phyloP scores from a whole-genome alignment of 2,797 vertebrate species.

The Diplodus sargus region DNA sequence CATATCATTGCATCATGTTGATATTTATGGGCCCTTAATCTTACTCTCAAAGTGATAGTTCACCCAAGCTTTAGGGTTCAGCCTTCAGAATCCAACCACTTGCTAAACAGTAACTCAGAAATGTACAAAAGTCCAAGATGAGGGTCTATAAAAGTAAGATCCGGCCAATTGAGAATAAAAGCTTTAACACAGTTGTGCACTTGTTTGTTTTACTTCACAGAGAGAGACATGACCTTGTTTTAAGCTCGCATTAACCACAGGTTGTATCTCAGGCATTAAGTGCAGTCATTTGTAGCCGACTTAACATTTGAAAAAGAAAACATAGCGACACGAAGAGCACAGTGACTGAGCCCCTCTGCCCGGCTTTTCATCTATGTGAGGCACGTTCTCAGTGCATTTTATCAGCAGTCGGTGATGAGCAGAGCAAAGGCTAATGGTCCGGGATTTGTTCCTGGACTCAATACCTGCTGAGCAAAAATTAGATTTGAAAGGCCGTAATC shows the following conservation, averaged over 20 bases:
- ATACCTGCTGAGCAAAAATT: constrained; percentile 4
- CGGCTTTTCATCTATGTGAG: constrained; percentile 18
- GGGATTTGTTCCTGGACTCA: constrained; percentile 27
- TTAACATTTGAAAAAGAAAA: neutral
- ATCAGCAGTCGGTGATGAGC: constrained; percentile 9
- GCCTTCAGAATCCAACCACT: neutral
- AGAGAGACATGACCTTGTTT: neutral
- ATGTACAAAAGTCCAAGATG: neutral
- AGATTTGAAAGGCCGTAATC: constrained; percentile 25
- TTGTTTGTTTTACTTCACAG: neutral
- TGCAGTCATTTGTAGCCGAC: neutral
- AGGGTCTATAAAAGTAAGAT: neutral
- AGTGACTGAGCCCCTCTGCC: neutral
- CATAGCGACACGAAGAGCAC: neutral
- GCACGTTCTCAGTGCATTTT: neutral
- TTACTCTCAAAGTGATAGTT: neutral
- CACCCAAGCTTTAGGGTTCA: neutral
- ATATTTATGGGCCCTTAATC: neutral
- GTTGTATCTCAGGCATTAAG: neutral
- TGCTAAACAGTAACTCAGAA: neutral
- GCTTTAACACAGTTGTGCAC: neutral
- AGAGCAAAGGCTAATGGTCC: constrained; percentile 28
- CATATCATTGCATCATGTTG: neutral
- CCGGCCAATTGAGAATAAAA: neutral
- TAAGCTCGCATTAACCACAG: neutral